phyloP scores from a whole-genome alignment of 2,888 invertebrate genomes.

The Achlya flavicornis region DNA sequence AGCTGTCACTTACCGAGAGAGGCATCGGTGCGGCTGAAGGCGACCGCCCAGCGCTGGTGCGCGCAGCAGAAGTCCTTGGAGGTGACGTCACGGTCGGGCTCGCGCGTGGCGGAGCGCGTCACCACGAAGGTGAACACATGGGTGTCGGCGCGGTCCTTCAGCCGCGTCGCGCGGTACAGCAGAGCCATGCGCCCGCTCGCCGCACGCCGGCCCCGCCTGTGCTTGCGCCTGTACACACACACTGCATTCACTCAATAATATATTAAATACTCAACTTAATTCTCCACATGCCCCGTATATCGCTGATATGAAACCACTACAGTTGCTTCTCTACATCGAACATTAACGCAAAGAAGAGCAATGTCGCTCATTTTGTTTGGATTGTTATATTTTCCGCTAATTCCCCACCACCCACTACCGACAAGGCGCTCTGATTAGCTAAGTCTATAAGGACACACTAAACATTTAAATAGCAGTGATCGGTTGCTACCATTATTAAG shows the following conservation, averaged over 20 bases:
- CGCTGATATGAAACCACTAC: neutral
- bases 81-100: slow-evolving; percentile 91
- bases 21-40: slow-evolving; percentile 90
- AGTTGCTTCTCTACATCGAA: too few relatives aligned
- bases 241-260: slow-evolving; percentile 19
- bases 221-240: slow-evolving; percentile 56
- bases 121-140: slow-evolving; percentile 93
- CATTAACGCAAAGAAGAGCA: too few relatives aligned
- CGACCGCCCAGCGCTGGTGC: slow-evolving; percentile 92
- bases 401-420: too few relatives aligned
- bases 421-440: too few relatives aligned
- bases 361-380: too few relatives aligned
- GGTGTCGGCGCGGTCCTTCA: slow-evolving; percentile 91
- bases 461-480: too few relatives aligned
- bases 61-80: slow-evolving; percentile 93
- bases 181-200: slow-evolving; percentile 88
- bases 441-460: too few relatives aligned
- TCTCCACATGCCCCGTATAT: neutral
- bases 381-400: too few relatives aligned
- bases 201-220: slow-evolving; percentile 76
- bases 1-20: slow-evolving; percentile 77
- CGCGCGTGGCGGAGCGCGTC: slow-evolving; percentile 89
- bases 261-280: neutral
- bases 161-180: slow-evolving; percentile 91
- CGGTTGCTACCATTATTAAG: too few relatives aligned